Base-by-base conservation (phyloP, 2,888 invertebrate genomes). In the Neoitamus cyanurus region DNA sequence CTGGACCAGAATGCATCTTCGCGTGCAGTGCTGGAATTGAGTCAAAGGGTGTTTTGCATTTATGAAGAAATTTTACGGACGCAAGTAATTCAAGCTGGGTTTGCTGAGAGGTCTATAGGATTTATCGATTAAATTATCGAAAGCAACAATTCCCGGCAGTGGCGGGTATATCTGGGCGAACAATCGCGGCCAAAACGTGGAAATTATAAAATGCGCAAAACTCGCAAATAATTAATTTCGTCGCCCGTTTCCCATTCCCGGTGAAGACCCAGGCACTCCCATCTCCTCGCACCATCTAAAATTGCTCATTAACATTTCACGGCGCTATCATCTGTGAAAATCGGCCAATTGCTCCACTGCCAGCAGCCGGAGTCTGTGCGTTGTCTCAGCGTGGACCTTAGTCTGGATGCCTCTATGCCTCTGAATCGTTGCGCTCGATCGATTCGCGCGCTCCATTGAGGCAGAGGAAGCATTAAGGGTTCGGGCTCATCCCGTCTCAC, bases 281-380 rank as follows among this genome's bases (percentile, higher is more conserved):
- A 91, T 91, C 91, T 90, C 87, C 90, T 91, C 90, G 90, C 91
- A 91, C 91, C 90, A 91, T 91, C 91, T 91, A 90, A 91, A 91
- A 91, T 91, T 91, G 91, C 91, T 91, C 91, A 91, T 91, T 91
- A 91, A 91, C 91, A 91, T 91, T 91, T 91, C 91, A 90, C 90
- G 88, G 89, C 88, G 89, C 89, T 91, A 91, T 91, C 91, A 90
- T 89, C 90, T 91, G 91, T 90, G 91, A 91, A 91, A 91, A 91
- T 91, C 91, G 86, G 85, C 86, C 84, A 75, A 75, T 83, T 83
- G 48, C 42, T 46, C 48, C 73, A 37, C 58, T 34, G 72, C 83
- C 83, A 15, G 69, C n/a, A 42, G 48, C 30, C 36, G 34, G 42
- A n/a, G 46, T 77, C 70, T 70, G 15, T 25, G 30, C 31, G 58